Evolutionary conservation across 2,797 vertebrate genomes (phyloP).

Genomic region (Antrozous pallidus): DNA sequence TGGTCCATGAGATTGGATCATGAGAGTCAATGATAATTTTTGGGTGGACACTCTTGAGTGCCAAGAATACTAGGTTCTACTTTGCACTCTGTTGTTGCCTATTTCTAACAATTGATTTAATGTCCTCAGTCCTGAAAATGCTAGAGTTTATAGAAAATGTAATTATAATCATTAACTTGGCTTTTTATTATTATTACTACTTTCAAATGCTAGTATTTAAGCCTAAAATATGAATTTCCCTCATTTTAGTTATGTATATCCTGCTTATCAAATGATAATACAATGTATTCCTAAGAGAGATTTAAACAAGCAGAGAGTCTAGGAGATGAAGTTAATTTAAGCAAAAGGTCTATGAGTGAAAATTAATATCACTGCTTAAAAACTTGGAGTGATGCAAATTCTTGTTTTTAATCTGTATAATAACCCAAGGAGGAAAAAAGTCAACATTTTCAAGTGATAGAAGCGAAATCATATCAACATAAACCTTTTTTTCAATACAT

Average conservation of each 20-base stretch:
- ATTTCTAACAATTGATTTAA: not conserved
- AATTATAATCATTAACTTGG: not conserved
- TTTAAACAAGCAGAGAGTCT: not conserved
- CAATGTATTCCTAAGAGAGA: not conserved
- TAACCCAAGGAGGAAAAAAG: not conserved
- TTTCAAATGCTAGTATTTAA: not conserved
- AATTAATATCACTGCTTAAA: not conserved
- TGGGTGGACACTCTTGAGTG: not conserved
- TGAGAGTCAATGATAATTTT: not conserved
- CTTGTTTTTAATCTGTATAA: not conserved
- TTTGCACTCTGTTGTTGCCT: not conserved
- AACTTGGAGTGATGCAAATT: conserved; percentile 1
- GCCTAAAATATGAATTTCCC: not conserved
- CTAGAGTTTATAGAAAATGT: not conserved
- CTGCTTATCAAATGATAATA: not conserved
- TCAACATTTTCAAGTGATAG: not conserved
- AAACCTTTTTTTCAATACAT: not conserved
- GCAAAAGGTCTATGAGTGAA: not conserved
- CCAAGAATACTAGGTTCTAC: not conserved
- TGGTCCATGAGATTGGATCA: not conserved
- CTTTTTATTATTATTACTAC: not conserved
- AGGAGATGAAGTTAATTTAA: not conserved
- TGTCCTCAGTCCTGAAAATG: not conserved
- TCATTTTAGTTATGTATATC: not conserved
- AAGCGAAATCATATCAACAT: not conserved